A percentile compares a stretch with the other conserved stretches of the same genome.
Evolutionary conservation across 2,113 vertebrate species (phyloP).

Genomic region (Rhabdomys dilectus): DNA sequence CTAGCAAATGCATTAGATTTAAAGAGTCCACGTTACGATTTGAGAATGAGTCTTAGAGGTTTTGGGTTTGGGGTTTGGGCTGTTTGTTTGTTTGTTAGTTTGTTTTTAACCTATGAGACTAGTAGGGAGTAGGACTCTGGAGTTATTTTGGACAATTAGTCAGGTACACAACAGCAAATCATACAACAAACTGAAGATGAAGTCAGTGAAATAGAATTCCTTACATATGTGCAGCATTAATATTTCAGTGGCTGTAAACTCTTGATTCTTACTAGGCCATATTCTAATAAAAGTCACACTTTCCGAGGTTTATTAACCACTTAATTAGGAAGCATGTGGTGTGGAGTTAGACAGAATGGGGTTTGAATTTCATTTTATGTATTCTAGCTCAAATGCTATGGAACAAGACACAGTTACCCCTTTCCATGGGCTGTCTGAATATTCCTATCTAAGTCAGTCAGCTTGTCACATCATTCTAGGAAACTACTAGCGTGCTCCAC

Average conservation of each 20-base stretch:
- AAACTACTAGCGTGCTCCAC: neutral
- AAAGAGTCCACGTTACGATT: neutral
- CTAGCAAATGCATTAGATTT: slow-evolving; percentile 67
- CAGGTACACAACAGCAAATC: neutral
- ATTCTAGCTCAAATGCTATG: neutral
- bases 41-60: neutral
- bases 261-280: neutral
- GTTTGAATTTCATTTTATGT: neutral
- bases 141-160: neutral
- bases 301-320: slow-evolving; percentile 43
- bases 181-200: neutral
- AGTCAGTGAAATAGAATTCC: neutral
- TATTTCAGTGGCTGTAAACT: slow-evolving; percentile 21
- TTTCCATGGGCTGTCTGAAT: neutral
- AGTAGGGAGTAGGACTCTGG: neutral
- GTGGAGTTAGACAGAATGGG: neutral
- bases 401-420: neutral
- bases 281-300: slow-evolving; percentile 47
- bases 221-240: neutral
- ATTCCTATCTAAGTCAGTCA: neutral
- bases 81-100: neutral
- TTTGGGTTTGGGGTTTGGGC: neutral
- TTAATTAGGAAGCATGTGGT: neutral
- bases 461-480: neutral
- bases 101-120: neutral